phyloP scores from a whole-genome alignment of 1,140 invertebrate species.

The Danaus melanippus region DNA sequence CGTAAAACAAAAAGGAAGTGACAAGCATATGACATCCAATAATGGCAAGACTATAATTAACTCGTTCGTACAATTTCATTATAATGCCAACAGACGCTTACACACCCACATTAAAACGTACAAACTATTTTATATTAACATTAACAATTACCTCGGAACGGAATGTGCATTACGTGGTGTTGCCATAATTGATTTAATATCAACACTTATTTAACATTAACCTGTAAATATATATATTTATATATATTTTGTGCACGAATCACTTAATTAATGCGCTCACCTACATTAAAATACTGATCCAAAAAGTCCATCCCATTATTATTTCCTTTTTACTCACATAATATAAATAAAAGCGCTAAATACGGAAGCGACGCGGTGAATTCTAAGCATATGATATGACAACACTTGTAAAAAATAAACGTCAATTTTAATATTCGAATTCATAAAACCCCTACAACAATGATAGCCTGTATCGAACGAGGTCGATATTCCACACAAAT shows the following conservation, averaged over 20 bases:
- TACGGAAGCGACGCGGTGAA: constrained; percentile 43
- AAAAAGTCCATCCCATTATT: constrained; percentile 13
- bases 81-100: constrained; percentile 19
- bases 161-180: constrained; percentile 60
- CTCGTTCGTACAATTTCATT: too few relatives aligned
- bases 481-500: constrained; percentile 8
- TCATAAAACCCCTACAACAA: constrained; percentile 36
- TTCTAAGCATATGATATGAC: constrained; percentile 61
- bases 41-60: too few relatives aligned
- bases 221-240: constrained; percentile 40
- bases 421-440: constrained; percentile 20
- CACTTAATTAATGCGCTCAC: constrained; percentile 18
- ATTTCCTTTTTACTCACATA: constrained; percentile 10
- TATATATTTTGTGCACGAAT: constrained; percentile 61
- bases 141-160: constrained; percentile 45
- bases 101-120: constrained; percentile 27
- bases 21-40: neutral
- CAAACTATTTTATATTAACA: constrained; percentile 27
- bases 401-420: constrained; percentile 47
- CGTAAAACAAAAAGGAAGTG: neutral
- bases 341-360: constrained; percentile 35
- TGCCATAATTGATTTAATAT: constrained; percentile 35
- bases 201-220: constrained; percentile 17
- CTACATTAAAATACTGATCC: constrained; percentile 49
- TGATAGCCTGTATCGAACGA: constrained; percentile 27